Evolutionary conservation across 2,888 invertebrate genomes (phyloP).

Genomic region (Steromphala cineraria): DNA sequence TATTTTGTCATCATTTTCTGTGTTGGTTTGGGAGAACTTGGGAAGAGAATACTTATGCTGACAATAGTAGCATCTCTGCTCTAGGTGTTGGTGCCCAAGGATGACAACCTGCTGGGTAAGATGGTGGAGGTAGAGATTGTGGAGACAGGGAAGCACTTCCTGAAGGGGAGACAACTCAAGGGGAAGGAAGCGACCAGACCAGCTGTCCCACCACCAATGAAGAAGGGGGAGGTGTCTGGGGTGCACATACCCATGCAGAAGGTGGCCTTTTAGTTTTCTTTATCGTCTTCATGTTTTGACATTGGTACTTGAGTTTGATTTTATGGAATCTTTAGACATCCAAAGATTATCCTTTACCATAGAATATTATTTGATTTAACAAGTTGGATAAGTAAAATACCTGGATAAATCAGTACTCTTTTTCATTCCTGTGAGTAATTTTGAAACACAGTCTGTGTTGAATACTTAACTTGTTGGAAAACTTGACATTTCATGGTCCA

Average conservation of each 20-base stretch:
- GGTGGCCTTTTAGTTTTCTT: background rate
- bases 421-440: too few species aligned
- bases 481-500: too few species aligned
- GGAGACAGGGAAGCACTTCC: slow-evolving; percentile 75
- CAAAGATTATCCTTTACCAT: too few species aligned
- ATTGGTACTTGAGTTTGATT: too few species aligned
- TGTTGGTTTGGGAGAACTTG: background rate
- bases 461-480: too few species aligned
- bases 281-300: too few species aligned
- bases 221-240: slow-evolving; percentile 70
- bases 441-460: too few species aligned
- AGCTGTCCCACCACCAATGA: slow-evolving; percentile 65
- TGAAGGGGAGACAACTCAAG: slow-evolving; percentile 71
- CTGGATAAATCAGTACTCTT: too few species aligned
- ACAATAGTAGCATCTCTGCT: background rate
- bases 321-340: too few species aligned
- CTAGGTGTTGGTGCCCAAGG: slow-evolving; percentile 86
- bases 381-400: too few species aligned
- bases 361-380: too few species aligned
- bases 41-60: too few species aligned
- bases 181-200: slow-evolving; percentile 49
- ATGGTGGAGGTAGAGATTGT: slow-evolving; percentile 86
- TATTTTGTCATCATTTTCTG: background rate
- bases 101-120: slow-evolving; percentile 87
- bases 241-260: background rate